Conservation (phyloP, 2,888 invertebrate genomes). For the Synanthedon myopaeformis region DNA sequence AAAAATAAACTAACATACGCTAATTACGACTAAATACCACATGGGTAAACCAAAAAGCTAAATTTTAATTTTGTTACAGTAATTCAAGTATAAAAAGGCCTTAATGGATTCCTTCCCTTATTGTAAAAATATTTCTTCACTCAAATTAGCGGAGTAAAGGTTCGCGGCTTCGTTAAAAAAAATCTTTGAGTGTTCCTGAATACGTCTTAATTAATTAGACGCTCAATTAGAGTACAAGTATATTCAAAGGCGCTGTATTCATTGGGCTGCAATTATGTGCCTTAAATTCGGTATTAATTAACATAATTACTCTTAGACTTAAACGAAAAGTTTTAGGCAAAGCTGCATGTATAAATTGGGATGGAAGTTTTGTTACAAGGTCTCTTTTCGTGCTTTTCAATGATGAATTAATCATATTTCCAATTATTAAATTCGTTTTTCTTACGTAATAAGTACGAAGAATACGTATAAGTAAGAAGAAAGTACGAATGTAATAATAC, state of each 20-base stretch:
- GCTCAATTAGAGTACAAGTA: not conserved
- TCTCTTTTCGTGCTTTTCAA: not conserved
- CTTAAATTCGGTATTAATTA: not conserved
- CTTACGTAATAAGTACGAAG: too few relatives aligned
- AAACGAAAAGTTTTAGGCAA: not conserved
- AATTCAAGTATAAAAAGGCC: too few relatives aligned
- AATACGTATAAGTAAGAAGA: too few relatives aligned
- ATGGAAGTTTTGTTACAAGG: not conserved
- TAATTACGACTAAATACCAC: too few relatives aligned
- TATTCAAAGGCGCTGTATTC: not conserved
- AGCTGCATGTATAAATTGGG: not conserved
- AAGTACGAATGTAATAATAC: too few relatives aligned
- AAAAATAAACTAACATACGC: too few relatives aligned
- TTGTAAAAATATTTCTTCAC: not conserved
- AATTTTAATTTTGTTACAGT: too few relatives aligned
- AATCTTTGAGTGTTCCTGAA: slow-evolving; percentile 9
- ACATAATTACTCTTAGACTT: not conserved
- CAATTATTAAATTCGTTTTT: too few relatives aligned
- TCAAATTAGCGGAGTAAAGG: not conserved
- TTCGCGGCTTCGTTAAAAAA: not conserved
- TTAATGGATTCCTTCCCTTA: too few relatives aligned
- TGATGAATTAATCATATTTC: not conserved
- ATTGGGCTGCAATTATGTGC: not conserved
- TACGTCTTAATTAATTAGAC: slow-evolving; percentile 12
- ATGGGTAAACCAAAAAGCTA: too few relatives aligned